Percentiles rank a stretch among this genome's conserved stretches.
Conservation (phyloP, 2,888 invertebrate genomes). For the Parnassius glacialis region DNA sequence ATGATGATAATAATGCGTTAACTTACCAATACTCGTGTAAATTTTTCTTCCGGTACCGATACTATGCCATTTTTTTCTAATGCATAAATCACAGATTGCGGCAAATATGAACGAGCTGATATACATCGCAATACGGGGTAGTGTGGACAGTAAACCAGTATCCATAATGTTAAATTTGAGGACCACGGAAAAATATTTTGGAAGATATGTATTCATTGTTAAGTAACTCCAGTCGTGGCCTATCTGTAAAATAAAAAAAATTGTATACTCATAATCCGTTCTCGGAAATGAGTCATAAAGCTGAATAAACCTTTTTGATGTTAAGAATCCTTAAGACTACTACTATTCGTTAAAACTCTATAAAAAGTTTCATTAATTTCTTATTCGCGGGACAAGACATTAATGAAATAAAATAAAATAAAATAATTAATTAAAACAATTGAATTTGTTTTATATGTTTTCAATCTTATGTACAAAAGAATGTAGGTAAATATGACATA, state of each 20-base stretch:
- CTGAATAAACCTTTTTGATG: too few relatives aligned
- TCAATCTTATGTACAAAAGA: too few relatives aligned
- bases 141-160: constrained; percentile 82
- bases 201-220: constrained; percentile 85
- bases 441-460: too few relatives aligned
- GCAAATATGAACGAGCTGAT: constrained; percentile 82
- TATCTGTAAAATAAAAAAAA: constrained; percentile 54
- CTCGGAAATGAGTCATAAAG: too few relatives aligned
- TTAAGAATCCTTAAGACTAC: too few relatives aligned
- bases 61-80: constrained; percentile 80
- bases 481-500: too few relatives aligned
- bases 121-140: constrained; percentile 85
- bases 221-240: constrained; percentile 86
- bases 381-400: too few relatives aligned
- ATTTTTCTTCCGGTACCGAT: constrained; percentile 81
- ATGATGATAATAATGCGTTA: background rate
- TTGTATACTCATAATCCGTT: too few relatives aligned
- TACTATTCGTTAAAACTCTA: too few relatives aligned
- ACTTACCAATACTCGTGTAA: constrained; percentile 84
- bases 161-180: constrained; percentile 83
- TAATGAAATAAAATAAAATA: too few relatives aligned
- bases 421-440: too few relatives aligned
- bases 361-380: too few relatives aligned
- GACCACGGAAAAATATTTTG: constrained; percentile 84
- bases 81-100: constrained; percentile 83